Conservation (phyloP, 2,113 vertebrate species). For the Callopanchax toddi region DNA sequence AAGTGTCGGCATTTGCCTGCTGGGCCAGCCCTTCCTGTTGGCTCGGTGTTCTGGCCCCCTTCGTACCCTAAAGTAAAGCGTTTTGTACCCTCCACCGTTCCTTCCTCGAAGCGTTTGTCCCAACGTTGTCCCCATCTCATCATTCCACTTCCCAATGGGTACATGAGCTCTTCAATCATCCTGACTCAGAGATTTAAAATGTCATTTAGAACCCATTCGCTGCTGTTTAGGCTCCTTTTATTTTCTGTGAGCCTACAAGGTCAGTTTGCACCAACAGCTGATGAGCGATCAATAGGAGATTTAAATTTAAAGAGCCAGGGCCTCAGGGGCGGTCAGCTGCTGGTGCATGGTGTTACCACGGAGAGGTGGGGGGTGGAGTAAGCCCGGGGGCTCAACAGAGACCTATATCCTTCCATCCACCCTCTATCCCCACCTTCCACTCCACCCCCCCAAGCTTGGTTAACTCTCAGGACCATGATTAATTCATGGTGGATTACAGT, state of each 20-base stretch:
- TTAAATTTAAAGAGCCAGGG: slow-evolving; percentile 80
- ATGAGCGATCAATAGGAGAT: slow-evolving; percentile 83
- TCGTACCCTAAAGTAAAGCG: slow-evolving; percentile 58
- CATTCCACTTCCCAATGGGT: slow-evolving; percentile 47
- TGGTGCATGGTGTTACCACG: slow-evolving; percentile 66
- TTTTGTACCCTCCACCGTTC: slow-evolving; percentile 29
- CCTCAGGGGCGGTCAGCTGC: slow-evolving; percentile 63
- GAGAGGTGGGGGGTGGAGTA: slow-evolving; percentile 52
- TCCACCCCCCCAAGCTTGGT: slow-evolving; percentile 75
- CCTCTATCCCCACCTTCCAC: slow-evolving; percentile 49
- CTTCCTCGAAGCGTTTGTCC: slow-evolving; percentile 17
- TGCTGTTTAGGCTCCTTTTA: slow-evolving; percentile 73
- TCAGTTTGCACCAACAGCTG: slow-evolving; percentile 79
- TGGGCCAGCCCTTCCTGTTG: slow-evolving; percentile 52
- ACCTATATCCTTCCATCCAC: slow-evolving; percentile 64
- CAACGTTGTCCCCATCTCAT: slow-evolving; percentile 12
- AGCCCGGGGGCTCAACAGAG: slow-evolving; percentile 71
- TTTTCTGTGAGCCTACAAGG: slow-evolving; percentile 67
- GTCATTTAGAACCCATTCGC: slow-evolving; percentile 74
- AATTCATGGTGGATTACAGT: slow-evolving; percentile 83
- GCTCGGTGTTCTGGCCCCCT: slow-evolving; percentile 55
- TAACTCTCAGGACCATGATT: slow-evolving; percentile 82
- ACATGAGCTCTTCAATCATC: slow-evolving; percentile 56
- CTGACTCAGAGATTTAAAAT: slow-evolving; percentile 73
- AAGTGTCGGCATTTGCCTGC: slow-evolving; percentile 51